Percentiles rank a stretch among this genome's conserved stretches.
These are phyloP conservation scores for Ethmia dodecea DNA, from an alignment of 2,888 invertebrate species.

Conservation along the genomic window DNA sequence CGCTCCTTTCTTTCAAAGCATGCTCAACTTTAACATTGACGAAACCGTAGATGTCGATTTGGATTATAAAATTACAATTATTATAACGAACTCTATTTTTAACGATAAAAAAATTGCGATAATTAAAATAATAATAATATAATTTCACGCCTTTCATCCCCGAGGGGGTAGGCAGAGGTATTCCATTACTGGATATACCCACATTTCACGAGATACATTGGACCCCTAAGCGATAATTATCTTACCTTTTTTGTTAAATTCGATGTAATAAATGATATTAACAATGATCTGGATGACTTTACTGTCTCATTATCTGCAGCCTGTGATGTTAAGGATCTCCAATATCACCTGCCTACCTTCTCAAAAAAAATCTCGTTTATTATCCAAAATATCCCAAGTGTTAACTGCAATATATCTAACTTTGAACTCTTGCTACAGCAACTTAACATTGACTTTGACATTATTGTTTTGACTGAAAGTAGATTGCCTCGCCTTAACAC, in stretches of 20 bases:
- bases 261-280: neutral
- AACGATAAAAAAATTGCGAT: too few relatives aligned
- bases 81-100: too few relatives aligned
- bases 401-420: neutral
- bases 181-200: too few relatives aligned
- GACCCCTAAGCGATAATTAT: too few relatives aligned
- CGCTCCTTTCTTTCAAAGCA: too few relatives aligned
- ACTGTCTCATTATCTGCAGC: neutral
- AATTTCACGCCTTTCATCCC: too few relatives aligned
- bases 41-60: too few relatives aligned
- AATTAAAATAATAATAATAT: neutral
- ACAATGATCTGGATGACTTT: neutral
- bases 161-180: too few relatives aligned
- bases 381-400: neutral
- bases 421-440: neutral
- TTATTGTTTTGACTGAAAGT: neutral
- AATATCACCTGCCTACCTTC: neutral
- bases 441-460: neutral
- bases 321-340: neutral
- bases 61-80: too few relatives aligned
- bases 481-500: neutral
- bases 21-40: too few relatives aligned
- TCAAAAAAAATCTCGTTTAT: neutral
- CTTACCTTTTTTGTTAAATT: neutral
- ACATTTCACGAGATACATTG: too few relatives aligned